A percentile compares a stretch with the other conserved stretches of the same genome.
Conservation (phyloP, 2,888 invertebrate genomes). For the Laspeyria flexula region DNA sequence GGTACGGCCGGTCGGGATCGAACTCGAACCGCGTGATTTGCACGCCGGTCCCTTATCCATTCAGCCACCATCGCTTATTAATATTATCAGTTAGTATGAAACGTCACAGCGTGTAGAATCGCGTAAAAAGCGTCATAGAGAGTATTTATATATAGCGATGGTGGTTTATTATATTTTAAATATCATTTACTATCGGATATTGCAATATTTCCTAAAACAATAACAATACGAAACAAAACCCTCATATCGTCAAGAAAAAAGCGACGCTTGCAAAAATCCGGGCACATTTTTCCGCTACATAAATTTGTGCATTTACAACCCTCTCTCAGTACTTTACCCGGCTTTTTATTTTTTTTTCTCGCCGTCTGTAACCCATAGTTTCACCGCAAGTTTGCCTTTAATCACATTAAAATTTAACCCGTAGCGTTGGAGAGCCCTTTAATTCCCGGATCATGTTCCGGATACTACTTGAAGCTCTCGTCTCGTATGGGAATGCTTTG, state of each 20-base stretch:
- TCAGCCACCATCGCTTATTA: too few species aligned
- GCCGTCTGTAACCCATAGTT: slow-evolving; percentile 11
- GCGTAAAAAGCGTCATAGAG: too few species aligned
- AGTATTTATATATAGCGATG: too few species aligned
- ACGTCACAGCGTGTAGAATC: too few species aligned
- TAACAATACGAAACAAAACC: background rate
- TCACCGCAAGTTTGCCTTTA: slow-evolving; percentile 42
- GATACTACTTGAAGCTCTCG: slow-evolving; percentile 17
- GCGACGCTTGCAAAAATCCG: background rate
- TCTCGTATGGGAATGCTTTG: slow-evolving; percentile 1
- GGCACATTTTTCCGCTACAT: slow-evolving; percentile 1
- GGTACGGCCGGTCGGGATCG: too few species aligned
- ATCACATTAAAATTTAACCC: slow-evolving; percentile 56
- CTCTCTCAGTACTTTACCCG: background rate
- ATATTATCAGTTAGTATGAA: too few species aligned
- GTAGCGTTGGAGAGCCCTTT: slow-evolving; percentile 21
- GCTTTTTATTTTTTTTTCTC: slow-evolving; percentile 14
- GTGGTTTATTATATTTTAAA: too few species aligned
- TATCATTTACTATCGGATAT: too few species aligned
- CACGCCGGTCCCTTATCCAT: too few species aligned
- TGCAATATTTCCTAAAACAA: background rate
- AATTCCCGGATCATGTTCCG: slow-evolving; percentile 8
- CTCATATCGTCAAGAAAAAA: background rate
- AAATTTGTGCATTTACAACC: slow-evolving; percentile 8
- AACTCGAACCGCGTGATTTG: too few species aligned